Conservation (phyloP, 2,888 invertebrate genomes). For the Leistus spinibarbis region DNA sequence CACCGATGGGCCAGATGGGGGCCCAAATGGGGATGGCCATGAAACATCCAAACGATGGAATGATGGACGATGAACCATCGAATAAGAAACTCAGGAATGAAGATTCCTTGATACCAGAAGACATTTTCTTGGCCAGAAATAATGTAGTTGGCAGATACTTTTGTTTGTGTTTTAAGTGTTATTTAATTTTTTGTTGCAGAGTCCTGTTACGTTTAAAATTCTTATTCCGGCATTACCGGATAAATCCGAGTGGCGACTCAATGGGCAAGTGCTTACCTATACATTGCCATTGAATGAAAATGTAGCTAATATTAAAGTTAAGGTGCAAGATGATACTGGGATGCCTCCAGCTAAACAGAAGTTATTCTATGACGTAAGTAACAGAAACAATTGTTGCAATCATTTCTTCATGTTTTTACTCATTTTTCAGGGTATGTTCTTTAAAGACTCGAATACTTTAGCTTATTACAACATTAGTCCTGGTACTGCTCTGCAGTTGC, state of each 20-base stretch:
- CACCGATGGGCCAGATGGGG: conserved; percentile 53
- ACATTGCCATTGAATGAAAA: conserved; percentile 77
- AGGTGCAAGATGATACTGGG: conserved; percentile 82
- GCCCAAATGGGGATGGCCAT: conserved; percentile 55
- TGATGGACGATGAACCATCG: conserved; percentile 81
- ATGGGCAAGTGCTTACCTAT: conserved; percentile 84
- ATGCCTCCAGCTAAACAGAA: conserved; percentile 98
- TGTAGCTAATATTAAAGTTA: conserved; percentile 85
- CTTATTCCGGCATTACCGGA: conserved; percentile 83
- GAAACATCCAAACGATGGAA: conserved; percentile 60
- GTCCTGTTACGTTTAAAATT: conserved; percentile 81
- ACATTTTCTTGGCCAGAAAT: conserved; percentile 74
- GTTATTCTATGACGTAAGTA: conserved; percentile 84
- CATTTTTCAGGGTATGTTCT: conserved; percentile 86
- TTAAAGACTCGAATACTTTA: conserved; percentile 94
- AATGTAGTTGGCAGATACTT: conserved; percentile 56
- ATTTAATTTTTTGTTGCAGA: conserved; percentile 56
- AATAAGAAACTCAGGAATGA: conserved; percentile 90
- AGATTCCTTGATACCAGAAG: conserved; percentile 90
- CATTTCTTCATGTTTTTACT: too few species aligned
- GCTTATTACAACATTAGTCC: conserved; percentile 95
- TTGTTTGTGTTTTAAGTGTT: conserved; percentile 7
- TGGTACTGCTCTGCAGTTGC: conserved; percentile 82
- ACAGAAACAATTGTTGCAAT: conserved; percentile 9
- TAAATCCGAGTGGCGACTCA: conserved; percentile 93